Evolutionary conservation across 2,113 vertebrate genomes (phyloP).

Genomic region (Urocitellus parryii): DNA sequence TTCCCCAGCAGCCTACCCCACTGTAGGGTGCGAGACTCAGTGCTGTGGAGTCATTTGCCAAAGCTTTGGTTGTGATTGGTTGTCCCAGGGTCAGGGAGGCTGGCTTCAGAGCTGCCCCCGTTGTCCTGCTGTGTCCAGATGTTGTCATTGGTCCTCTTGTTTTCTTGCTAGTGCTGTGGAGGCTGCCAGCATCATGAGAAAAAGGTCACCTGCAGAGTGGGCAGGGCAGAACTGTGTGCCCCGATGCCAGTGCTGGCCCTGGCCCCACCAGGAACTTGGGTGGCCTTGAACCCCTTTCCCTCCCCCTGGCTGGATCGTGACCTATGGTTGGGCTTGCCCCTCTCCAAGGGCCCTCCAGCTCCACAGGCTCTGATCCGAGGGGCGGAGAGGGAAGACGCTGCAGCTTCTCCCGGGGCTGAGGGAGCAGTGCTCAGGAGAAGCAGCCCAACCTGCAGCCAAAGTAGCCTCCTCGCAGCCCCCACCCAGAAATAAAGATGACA

Average conservation of each 20-base stretch:
- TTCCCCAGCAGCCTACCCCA: not conserved
- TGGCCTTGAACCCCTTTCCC: not conserved
- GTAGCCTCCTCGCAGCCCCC: slow-evolving; percentile 38
- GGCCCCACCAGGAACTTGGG: not conserved
- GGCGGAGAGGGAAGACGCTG: not conserved
- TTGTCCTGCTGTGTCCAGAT: rapidly evolving
- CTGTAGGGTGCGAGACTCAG: not conserved
- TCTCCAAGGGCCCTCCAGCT: not conserved
- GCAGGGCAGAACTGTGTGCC: not conserved
- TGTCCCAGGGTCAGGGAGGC: not conserved
- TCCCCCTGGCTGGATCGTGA: too few relatives aligned
- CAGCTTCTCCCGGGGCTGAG: slow-evolving; percentile 37
- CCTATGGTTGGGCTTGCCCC: not conserved
- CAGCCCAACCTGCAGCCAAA: slow-evolving; percentile 39
- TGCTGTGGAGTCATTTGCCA: not conserved
- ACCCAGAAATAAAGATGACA: slow-evolving; percentile 66
- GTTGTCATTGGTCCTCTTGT: not conserved
- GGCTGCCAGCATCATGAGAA: not conserved
- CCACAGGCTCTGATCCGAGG: not conserved
- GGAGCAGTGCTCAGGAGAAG: slow-evolving; percentile 30
- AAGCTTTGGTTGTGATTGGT: rapidly evolving
- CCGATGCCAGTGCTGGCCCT: rapidly evolving
- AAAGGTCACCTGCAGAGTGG: not conserved
- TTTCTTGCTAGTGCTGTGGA: not conserved
- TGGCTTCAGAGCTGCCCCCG: not conserved